Percentiles rank a stretch among this genome's conserved stretches.
Evolutionary conservation across 2,888 invertebrate genomes (phyloP).

Genomic region (Epistrophe eligans): DNA sequence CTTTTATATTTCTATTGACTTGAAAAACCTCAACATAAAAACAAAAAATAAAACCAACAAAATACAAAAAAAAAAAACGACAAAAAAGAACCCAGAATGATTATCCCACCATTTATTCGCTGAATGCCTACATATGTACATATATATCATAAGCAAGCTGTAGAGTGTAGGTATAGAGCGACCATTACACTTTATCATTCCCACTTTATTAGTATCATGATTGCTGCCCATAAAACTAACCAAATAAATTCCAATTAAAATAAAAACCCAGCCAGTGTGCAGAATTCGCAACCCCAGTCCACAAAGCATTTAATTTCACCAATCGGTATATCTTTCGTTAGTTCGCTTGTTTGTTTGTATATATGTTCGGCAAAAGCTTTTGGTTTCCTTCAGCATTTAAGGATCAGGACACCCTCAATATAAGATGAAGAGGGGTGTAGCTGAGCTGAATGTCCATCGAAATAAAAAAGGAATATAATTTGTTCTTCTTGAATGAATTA

Average conservation of each 20-base stretch:
- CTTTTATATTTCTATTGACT: not conserved
- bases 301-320: conserved; percentile 59
- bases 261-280: conserved; percentile 43
- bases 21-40: not conserved
- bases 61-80: not conserved
- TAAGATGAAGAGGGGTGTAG: not conserved
- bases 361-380: not conserved
- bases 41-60: too few relatives aligned
- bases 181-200: conserved; percentile 49
- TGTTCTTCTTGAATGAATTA: conserved; percentile 27
- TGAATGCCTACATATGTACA: not conserved
- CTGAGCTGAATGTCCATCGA: conserved; percentile 32
- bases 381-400: not conserved
- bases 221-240: conserved; percentile 52
- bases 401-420: not conserved
- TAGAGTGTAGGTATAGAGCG: not conserved
- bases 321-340: conserved; percentile 39
- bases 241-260: conserved; percentile 69
- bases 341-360: not conserved
- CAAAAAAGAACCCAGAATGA: conserved; percentile 22
- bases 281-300: conserved; percentile 32
- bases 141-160: not conserved
- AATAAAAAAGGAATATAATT: conserved; percentile 33
- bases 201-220: conserved; percentile 49
- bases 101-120: conserved; percentile 33